Evolutionary conservation across 2,888 invertebrate genomes (phyloP).

Genomic region (Steinernema hermaphroditum): DNA sequence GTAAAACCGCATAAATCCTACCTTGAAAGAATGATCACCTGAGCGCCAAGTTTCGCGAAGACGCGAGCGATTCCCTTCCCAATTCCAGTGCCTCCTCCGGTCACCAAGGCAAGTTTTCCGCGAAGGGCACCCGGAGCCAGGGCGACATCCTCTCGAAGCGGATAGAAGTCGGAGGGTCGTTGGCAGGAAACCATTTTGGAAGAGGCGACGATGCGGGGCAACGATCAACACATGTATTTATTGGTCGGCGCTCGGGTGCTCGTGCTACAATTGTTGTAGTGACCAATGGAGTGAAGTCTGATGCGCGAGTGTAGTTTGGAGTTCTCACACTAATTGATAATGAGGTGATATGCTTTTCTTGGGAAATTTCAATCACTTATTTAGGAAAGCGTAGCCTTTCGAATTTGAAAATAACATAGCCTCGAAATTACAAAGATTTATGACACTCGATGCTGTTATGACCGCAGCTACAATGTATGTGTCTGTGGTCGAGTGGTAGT

Average conservation of each 20-base stretch:
- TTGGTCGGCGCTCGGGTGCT: too few relatives aligned
- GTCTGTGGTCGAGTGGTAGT: too few relatives aligned
- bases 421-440: too few relatives aligned
- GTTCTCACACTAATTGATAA: too few relatives aligned
- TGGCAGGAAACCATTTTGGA: conserved; percentile 44
- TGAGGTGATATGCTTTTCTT: too few relatives aligned
- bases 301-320: conserved; percentile 1
- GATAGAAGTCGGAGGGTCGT: conserved; percentile 50
- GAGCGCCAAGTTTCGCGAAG: conserved; percentile 70
- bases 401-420: too few relatives aligned
- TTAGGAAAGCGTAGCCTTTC: too few relatives aligned
- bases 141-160: conserved; percentile 46
- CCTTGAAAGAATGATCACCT: conserved; percentile 71
- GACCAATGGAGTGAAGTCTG: neutral
- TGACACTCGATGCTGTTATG: too few relatives aligned
- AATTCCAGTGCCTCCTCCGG: conserved; percentile 72
- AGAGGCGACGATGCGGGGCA: neutral
- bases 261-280: conserved; percentile 12
- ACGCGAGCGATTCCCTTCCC: conserved; percentile 70
- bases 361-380: too few relatives aligned
- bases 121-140: conserved; percentile 46
- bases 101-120: conserved; percentile 70
- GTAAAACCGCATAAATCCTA: conserved; percentile 47
- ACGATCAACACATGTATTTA: too few relatives aligned
- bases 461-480: too few relatives aligned